Base-by-base conservation (phyloP, 1,140 invertebrate species). In the Phenacoccus solenopsis region DNA sequence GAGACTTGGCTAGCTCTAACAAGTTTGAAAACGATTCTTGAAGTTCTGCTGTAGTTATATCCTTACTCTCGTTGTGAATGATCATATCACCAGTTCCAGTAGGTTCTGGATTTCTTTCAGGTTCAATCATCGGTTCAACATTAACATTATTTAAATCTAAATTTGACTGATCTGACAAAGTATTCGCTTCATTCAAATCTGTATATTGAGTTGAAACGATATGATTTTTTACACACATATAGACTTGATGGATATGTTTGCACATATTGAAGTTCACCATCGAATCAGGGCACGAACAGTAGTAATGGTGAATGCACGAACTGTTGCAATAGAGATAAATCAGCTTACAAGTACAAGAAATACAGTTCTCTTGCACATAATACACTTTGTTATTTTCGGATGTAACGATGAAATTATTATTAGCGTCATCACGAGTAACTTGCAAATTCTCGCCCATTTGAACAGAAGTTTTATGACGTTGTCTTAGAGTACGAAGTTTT, bases 231-330 rank as follows among this genome's bases (percentile, higher is more conserved):
- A 49, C 38, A 49, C 13, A 49, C 30, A 38, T 70, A 20, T n/a
- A 28, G 21, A 71, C 64, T 24, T 24, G 24, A 27, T 71, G 70
- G 24, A 71, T 71, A 49, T 71, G 64, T 22, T 68, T 71, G 25
- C 70, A 71, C 64, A 71, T 71, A 28, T 71, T 71, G 67, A 38
- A 30, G 22, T 28, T 30, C 12, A 67, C 67, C n/a, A 13, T 24
- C 21, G 64, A 13, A 25, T 71, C 70, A 25, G 21, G 20, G 25
- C 38, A 71, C 10, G 32, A 24, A 64, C 70, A 71, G 4, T 25
- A 27, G n/a, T 68, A 71, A 5, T 71, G 25, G 38, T 49, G 38
- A 16, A 49, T 49, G 38, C 38, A 49, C 13, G 16, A 10, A 49
- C 16, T 4, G 20, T 32, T 13, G 30, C 38, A 49, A 3, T 16